Conservation (phyloP, 2,113 vertebrate species). For the Rafetus swinhoei region DNA sequence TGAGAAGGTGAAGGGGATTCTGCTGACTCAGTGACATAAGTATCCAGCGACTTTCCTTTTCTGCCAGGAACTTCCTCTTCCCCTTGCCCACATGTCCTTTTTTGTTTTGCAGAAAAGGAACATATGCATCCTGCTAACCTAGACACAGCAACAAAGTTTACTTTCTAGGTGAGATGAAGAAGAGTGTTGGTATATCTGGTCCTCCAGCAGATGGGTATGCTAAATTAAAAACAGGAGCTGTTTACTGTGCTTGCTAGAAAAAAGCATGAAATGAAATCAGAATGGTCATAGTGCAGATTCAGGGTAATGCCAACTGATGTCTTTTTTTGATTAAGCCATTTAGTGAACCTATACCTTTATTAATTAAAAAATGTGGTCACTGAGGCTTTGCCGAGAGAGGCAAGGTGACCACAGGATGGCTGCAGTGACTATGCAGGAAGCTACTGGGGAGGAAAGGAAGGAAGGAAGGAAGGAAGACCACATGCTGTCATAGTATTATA, state of each 20-base stretch:
- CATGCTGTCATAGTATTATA: neutral
- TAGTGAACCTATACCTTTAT: neutral
- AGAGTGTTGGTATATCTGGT: neutral
- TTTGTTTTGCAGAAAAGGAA: neutral
- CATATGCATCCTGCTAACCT: neutral
- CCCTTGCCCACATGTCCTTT: neutral
- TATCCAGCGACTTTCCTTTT: neutral
- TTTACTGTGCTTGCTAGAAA: neutral
- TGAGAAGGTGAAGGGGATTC: neutral
- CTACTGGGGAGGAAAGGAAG: neutral
- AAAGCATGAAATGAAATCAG: neutral
- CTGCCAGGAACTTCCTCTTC: neutral
- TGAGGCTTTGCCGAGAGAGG: no score
- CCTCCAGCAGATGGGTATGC: neutral
- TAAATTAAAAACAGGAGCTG: neutral
- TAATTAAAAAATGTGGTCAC: neutral
- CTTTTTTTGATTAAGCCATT: neutral
- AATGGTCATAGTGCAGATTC: neutral
- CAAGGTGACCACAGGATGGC: neutral
- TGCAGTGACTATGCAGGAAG: neutral
- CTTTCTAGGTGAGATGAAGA: neutral
- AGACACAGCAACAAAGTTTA: neutral
- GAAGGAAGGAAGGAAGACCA: neutral
- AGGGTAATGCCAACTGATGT: neutral
- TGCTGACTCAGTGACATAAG: neutral